phyloP scores from a whole-genome alignment of 2,113 vertebrate genomes.

The Perca schrenkii region DNA sequence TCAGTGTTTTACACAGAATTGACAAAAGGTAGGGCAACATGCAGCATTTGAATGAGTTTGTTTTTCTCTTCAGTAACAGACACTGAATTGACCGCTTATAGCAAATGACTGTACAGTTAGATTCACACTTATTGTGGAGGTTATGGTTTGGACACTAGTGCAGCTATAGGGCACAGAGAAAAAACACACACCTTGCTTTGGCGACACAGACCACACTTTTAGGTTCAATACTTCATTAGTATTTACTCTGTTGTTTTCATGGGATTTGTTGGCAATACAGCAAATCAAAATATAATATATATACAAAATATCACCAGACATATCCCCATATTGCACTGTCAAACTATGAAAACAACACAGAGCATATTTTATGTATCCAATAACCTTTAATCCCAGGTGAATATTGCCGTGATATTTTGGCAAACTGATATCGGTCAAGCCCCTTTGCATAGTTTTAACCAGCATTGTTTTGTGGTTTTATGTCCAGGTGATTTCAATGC shows the following conservation, averaged over 20 bases:
- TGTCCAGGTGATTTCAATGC: not conserved
- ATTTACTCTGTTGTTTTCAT: not conserved
- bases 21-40: not conserved
- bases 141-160: too few species aligned
- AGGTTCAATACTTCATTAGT: not conserved
- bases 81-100: too few species aligned
- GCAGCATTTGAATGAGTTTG: not conserved
- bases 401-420: not conserved
- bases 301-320: not conserved
- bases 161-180: too few species aligned
- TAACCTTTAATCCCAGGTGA: not conserved
- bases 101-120: too few species aligned
- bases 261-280: not conserved
- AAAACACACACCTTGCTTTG: not conserved
- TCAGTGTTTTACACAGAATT: not conserved
- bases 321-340: not conserved
- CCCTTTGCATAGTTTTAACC: not conserved
- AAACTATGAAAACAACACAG: not conserved
- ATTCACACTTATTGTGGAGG: not conserved
- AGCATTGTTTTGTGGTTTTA: not conserved
- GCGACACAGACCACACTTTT: too few species aligned
- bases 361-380: not conserved
- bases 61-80: too few species aligned
- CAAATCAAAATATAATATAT: too few species aligned
- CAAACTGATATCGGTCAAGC: not conserved